These are phyloP conservation scores for Merodon equestris DNA, from an alignment of 2,888 invertebrate genomes.

Conservation along the genomic window DNA sequence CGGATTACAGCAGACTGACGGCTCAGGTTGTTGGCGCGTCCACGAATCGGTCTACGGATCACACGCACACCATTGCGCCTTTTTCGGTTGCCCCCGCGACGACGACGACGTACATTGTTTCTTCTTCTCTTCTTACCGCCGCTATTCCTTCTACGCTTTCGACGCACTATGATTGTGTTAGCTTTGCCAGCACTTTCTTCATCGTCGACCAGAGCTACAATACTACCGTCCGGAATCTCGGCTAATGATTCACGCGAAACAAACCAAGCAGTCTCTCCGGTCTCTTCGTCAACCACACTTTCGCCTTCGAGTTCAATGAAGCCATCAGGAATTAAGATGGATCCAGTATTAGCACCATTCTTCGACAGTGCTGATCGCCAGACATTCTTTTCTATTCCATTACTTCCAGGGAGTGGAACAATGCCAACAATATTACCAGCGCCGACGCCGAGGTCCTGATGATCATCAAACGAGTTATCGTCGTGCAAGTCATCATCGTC, in stretches of 20 bases:
- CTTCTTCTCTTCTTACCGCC: constrained; percentile 34
- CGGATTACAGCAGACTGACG: constrained; percentile 36
- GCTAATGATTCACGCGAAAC: constrained; percentile 75
- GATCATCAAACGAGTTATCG: constrained; percentile 39
- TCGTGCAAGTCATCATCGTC: constrained; percentile 43
- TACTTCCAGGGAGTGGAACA: constrained; percentile 31
- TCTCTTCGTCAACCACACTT: constrained; percentile 73
- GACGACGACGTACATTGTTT: constrained; percentile 41
- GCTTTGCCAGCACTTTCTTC: constrained; percentile 72
- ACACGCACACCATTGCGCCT: constrained; percentile 70
- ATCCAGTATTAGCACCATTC: constrained; percentile 72
- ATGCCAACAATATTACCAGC: constrained; percentile 29
- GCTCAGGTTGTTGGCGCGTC: constrained; percentile 24
- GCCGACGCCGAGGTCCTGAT: constrained; percentile 4
- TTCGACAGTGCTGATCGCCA: constrained; percentile 16
- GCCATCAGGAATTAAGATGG: constrained; percentile 74
- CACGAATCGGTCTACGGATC: constrained; percentile 46
- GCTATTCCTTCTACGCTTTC: constrained; percentile 68
- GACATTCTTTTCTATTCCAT: constrained; percentile 1
- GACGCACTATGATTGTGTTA: constrained; percentile 73
- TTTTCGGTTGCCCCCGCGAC: constrained; percentile 63
- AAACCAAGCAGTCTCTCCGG: constrained; percentile 73
- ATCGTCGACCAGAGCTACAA: constrained; percentile 74
- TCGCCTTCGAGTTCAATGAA: constrained; percentile 75
- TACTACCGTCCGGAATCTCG: constrained; percentile 75